Base-by-base conservation (phyloP, 2,888 invertebrate genomes). In the Spatulosminthurus flaviceps region DNA sequence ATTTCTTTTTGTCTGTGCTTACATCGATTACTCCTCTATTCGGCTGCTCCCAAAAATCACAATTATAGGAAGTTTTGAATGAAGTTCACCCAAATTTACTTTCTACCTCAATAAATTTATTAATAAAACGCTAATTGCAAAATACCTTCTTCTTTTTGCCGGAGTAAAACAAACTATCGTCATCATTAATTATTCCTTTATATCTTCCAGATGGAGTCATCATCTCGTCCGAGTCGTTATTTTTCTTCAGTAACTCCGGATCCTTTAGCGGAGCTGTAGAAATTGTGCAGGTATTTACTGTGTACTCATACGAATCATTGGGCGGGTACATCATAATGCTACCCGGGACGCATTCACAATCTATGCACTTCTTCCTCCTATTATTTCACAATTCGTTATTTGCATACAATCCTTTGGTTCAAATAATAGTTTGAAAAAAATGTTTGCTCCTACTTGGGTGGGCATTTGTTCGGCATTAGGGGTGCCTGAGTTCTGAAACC, bases 151-250 rank as follows among this genome's bases (percentile, higher is more conserved):
- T 76, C n/a, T 64, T 67, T 19, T 76, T 76, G 1, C 21, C 28
- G 4, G 76, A 21, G 26, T 76, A 76, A 41, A 76, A 76, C 11
- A 76, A 24, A 24, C 76, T 76, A 9, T 76, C 76, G 13, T 64
- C 64, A 66, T 76, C 76, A 42, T 76, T 67, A 24, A 76, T 42
- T 19, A 42, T 42, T 24, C 67, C 69, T 43, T 70, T 77, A 51
- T 51, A 77, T 42, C 77, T 67, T 28, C 69, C 42, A 5, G 69
- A 43, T 5, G 42, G 42, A 1, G 72, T 22, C 21, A 42, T 22
- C 1, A 69, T 11, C 2, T 76, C 76, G 2, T 34, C 66, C 13
- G 26, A 26, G 19, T 43, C 28, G 9, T 74, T 29, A 26, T 7
- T 29, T 11, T 28, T 61, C 43, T 74, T 61, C 5, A 74, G 28